phyloP scores from a whole-genome alignment of 2,797 vertebrate genomes.

The Sylvia borin region DNA sequence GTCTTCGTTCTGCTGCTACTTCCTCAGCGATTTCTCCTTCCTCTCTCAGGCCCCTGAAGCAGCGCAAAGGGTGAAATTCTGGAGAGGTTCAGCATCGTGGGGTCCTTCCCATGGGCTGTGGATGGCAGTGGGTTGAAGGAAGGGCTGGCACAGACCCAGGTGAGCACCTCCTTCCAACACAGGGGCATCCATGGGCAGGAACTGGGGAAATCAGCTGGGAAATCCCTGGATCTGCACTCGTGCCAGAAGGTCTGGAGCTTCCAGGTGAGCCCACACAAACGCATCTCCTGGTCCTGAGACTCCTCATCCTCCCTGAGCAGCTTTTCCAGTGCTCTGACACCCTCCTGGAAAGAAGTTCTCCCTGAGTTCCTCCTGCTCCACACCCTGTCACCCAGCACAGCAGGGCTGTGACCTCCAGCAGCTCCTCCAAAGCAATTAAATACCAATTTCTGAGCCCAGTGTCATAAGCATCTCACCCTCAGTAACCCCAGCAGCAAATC shows the following conservation, averaged over 20 bases:
- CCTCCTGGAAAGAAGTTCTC: neutral
- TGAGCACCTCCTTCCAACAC: neutral
- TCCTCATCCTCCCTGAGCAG: neutral
- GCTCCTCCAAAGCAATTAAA: neutral
- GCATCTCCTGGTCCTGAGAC: neutral
- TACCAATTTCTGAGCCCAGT: neutral
- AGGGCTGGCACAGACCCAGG: neutral
- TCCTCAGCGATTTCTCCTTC: neutral
- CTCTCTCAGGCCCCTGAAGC: neutral
- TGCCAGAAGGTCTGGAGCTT: neutral
- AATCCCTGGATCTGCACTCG: neutral
- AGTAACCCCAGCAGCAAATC: neutral
- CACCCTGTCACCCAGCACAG: neutral
- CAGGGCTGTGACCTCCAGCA: neutral
- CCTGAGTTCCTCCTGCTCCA: neutral
- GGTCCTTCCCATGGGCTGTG: neutral
- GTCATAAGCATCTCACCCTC: neutral
- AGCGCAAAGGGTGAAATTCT: neutral
- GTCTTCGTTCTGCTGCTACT: neutral
- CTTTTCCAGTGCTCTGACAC: neutral
- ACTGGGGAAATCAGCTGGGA: neutral
- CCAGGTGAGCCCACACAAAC: neutral
- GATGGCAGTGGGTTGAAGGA: neutral
- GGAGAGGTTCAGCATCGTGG: fast-evolving
- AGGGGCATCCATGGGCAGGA: neutral